These are phyloP conservation scores for Diploscapter pachys DNA, from an alignment of 1,140 invertebrate genomes.

Conservation along the genomic window DNA sequence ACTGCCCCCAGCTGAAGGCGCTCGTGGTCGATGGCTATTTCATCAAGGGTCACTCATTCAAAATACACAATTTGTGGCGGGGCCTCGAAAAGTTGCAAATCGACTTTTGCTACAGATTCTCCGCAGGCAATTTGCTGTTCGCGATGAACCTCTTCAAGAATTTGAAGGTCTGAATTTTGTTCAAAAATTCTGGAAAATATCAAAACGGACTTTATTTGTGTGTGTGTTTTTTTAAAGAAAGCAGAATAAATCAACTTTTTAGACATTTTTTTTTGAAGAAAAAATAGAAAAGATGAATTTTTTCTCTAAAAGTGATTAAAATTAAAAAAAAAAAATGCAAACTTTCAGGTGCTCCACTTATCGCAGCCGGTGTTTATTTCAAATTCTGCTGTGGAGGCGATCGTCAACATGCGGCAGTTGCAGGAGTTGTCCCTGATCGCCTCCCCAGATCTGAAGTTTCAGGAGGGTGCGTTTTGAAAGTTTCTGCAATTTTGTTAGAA, in stretches of 20 bases:
- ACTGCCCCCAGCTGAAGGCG: constrained; percentile 7
- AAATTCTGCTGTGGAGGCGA: not conserved
- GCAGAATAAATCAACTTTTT: not conserved
- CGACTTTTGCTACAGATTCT: constrained; percentile 19
- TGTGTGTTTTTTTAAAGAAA: not conserved
- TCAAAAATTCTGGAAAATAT: no score
- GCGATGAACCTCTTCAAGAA: not conserved
- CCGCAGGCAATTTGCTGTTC: not conserved
- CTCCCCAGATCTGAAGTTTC: no score
- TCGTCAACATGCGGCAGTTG: not conserved
- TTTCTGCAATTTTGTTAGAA: no score
- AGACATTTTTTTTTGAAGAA: not conserved
- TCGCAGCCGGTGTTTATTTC: not conserved
- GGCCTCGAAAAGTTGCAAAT: constrained; percentile 8
- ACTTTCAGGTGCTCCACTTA: not conserved
- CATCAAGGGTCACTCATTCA: constrained; percentile 20
- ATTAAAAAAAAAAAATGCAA: not conserved
- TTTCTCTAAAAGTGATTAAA: not conserved
- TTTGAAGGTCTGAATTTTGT: not conserved
- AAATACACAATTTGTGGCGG: constrained; percentile 9
- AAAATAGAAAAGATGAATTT: no score
- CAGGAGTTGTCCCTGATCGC: not conserved
- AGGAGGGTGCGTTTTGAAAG: no score
- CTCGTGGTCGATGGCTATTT: constrained; percentile 22
- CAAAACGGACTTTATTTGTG: no score